Evolutionary conservation across 1,140 invertebrate species (phyloP), one percentile per base, ranked within the genome.

Genomic region (Lysiphlebus fabarum): DNA sequence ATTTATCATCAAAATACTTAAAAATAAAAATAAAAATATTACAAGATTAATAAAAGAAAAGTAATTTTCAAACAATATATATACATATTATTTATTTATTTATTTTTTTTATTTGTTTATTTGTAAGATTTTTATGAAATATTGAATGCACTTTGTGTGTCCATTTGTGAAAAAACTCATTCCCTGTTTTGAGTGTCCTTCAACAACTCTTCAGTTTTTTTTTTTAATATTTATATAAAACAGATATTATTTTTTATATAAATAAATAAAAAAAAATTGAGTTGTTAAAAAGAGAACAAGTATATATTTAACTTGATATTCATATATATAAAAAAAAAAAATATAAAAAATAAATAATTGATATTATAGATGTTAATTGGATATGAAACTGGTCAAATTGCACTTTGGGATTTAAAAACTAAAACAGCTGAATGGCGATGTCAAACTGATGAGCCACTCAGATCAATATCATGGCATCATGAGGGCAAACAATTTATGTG

Each of bases 401-500:
- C 95, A 17, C 82, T 98, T 56, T 99, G 97, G 97, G 96, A 99
- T 82, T 83, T 99, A 63, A 88, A 89, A 65, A 87, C 82, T 56
- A 89, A 89, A 74, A 77, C 73, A 56, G 92, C 91, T 11, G 95
- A 98, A 67, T 85, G 88, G 72, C 84, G 93, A 71, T 92, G 86
- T 80, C 85, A 93, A 78, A 85, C 87, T 5, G 69, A 83, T 12
- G 91, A 96, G 73, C 85, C 87, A 17, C 82, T 98, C 53, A 85
- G 88, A 70, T 94, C 92, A 57, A 87, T 96, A 70, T 86, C 90
- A 56, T 99, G 97, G 97, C 94, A 98, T 77, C 87, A 95, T 77
- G 96, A 99, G 78, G 97, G 96, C 58, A 96, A 97, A 82, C 93
- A 96, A 80, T 96, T 99, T 76, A 95, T 99, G 88, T 95, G 91